Conservation (phyloP, 2,113 vertebrate species). For the Ammodytes marinus region DNA sequence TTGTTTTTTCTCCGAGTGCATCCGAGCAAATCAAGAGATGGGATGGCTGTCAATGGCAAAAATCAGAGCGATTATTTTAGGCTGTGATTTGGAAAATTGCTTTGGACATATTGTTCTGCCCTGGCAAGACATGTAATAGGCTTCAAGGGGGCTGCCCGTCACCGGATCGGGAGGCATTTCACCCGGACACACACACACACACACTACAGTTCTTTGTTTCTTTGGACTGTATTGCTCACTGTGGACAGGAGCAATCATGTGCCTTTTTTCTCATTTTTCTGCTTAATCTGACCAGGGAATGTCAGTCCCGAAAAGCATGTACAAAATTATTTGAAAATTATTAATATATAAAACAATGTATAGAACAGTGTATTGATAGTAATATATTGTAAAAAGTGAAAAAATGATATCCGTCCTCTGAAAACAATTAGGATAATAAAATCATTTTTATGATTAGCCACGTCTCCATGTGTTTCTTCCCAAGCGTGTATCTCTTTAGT, state of each 20-base stretch:
- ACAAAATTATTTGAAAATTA: conserved; percentile 80
- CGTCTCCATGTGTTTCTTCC: conserved; percentile 3
- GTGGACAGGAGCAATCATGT: conserved; percentile 79
- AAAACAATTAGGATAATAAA: conserved; percentile 82
- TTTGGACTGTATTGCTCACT: conserved; percentile 78
- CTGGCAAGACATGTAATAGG: conserved; percentile 57
- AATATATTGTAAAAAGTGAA: conserved; percentile 82
- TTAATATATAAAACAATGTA: conserved; percentile 82
- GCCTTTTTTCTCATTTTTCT: conserved; percentile 80
- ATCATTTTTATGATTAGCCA: conserved; percentile 73
- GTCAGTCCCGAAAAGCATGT: conserved; percentile 82
- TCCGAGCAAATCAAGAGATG: conserved; percentile 62
- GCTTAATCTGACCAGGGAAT: conserved; percentile 81
- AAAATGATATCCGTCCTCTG: conserved; percentile 69
- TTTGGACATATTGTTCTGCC: conserved; percentile 66
- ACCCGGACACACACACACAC: conserved; percentile 56
- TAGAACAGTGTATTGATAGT: conserved; percentile 81
- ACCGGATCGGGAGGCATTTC: conserved; percentile 44
- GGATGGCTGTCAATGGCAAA: conserved; percentile 61
- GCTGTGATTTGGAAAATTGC: conserved; percentile 68
- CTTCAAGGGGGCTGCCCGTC: conserved; percentile 50
- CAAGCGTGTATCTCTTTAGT: not conserved
- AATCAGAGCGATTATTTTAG: conserved; percentile 71
- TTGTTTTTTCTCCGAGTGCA: conserved; percentile 30
- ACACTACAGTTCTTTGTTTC: conserved; percentile 58